Evolutionary conservation across 2,888 invertebrate genomes (phyloP), one percentile per base, ranked within the genome.

Genomic region (Chymomyza amoena): DNA sequence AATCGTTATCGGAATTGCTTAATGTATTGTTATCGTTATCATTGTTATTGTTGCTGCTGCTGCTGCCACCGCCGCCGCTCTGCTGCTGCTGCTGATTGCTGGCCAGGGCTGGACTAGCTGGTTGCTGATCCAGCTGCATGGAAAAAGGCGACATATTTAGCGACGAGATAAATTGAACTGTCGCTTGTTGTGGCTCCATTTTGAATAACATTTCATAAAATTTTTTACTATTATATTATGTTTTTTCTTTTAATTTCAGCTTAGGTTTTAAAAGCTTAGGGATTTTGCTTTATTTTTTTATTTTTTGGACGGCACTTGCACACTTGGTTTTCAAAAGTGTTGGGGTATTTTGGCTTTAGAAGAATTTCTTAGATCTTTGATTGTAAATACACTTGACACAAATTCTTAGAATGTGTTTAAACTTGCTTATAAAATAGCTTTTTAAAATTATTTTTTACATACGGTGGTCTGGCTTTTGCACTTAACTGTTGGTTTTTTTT

Each of bases 111-210:
- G 91, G 95, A 89, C 95, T 95, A 85, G 95, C 94, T 84, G 95
- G 95, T 80, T 96, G 95, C 70, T 91, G 91, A 90, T 95, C 95
- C 84, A 94, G 93, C 90, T 94, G 94, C 92, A 96, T 93, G 90
- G 95, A 95, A 92, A 96, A 97, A 86, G 96, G 96, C 93, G 96
- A 96, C 95, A 97, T 96, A 93, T 96, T 96, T 90, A 96, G 94
- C 93, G 96, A 96, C 94, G 96, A 95, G 92, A 96, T 96, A 93
- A 96, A 95, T 93, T 96, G 94, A 93, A 96, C 95, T 93, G 94
- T 93, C 84, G 94, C 93, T 92, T 94, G 94, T 93, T 94, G 94
- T 93, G 96, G 96, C 93, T 97, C 96, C 97, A 97, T 97, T 93
- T 95, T 95, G 93, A 95, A 94, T 94, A 95, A 94, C 95, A 95